Evolutionary conservation across 2,113 vertebrate species (phyloP).

Genomic region (Sceloporus tristichus): DNA sequence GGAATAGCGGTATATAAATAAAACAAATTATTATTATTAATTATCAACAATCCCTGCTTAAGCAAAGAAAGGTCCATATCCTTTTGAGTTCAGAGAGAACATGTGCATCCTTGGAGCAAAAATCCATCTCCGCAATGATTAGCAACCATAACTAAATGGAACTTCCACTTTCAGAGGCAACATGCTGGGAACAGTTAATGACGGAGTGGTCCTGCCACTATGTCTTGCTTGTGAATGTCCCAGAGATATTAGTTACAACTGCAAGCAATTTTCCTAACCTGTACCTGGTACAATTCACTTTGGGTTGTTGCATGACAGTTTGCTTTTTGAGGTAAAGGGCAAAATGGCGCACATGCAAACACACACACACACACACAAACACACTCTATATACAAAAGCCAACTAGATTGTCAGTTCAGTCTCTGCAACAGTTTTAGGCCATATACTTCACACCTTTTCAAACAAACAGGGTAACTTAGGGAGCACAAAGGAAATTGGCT

Average conservation of each 20-base stretch:
- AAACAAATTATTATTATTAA: too few species aligned
- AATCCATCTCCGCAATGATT: background rate
- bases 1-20: too few species aligned
- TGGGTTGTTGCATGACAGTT: background rate
- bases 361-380: background rate
- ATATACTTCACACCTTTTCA: too few species aligned
- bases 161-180: background rate
- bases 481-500: too few species aligned
- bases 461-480: too few species aligned
- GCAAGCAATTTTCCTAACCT: background rate
- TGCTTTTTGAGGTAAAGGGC: background rate
- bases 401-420: too few species aligned
- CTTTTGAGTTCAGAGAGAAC: background rate
- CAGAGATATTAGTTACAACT: background rate
- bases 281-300: background rate
- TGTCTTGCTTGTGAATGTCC: background rate
- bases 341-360: background rate
- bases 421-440: too few species aligned
- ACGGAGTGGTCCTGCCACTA: too few species aligned
- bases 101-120: background rate
- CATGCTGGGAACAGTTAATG: background rate
- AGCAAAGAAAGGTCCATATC: background rate
- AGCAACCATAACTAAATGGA: background rate
- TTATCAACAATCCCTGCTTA: background rate
- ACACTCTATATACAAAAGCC: too few species aligned